Evolutionary conservation across 2,797 vertebrate species (phyloP), one percentile per base, ranked within the genome.

Genomic region (Cephalopachus bancanus): DNA sequence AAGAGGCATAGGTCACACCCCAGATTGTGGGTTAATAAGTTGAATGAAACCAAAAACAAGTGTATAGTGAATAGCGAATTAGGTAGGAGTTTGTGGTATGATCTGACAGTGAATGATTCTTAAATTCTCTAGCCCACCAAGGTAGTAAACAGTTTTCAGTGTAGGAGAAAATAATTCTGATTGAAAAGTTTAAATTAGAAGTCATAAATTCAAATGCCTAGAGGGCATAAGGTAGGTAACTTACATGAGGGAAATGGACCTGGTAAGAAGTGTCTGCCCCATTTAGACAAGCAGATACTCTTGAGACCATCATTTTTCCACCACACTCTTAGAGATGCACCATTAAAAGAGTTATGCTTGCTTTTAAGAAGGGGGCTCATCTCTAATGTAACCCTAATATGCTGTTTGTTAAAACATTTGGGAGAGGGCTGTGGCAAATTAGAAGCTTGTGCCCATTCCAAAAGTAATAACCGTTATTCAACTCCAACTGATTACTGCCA

Each of bases 191-290:
- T 96, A 84, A 19, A 80, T 62, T 14, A 69, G 12, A 90, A 71
- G 4, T 37, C 51, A 96, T 44, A 91, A 83, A 93, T 79, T 80
- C 64, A 95, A 96, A 92, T 87, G 11, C 9, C 24, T 80, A n/a
- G 17, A 78, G 17, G 12, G 60, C 44, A 24, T 28, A 85, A 80
- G 26, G 11, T 19, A 59, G 49, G 33, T 51, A 20, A 80, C 17
- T 15, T 24, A 93, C 53, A 75, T 60, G 59, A 93, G 33, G 30
- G 62, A 67, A 67, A 65, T 26, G 26, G 12, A 19, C 37, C 64
- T 93, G 11, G 26, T 62, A 44, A 72, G 28, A 93, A 60, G 30
- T 67, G 8, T 1, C 60, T 65, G 19, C 44, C 78, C 6, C 24
- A 79, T 67, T 90, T 57, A 85, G 37, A 72, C 17, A 85, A 51